These are phyloP conservation scores for Caenorhabditis imperialis DNA, from an alignment of 2,888 invertebrate genomes.

Conservation along the genomic window DNA sequence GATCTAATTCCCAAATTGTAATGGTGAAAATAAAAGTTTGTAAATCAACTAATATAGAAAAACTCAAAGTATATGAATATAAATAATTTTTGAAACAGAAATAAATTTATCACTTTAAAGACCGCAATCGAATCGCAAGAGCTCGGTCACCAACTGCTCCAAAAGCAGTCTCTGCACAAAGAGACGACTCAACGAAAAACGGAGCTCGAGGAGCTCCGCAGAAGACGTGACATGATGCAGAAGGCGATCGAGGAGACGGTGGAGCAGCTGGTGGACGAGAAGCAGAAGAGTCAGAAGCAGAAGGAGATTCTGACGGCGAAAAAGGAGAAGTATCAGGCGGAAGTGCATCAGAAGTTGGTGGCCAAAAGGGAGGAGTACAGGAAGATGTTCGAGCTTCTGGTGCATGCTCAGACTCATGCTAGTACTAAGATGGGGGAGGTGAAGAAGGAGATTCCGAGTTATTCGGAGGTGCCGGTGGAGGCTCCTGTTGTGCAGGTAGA, in stretches of 20 bases:
- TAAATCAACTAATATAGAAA: too few species aligned
- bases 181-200: slow-evolving; percentile 46
- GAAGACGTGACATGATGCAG: slow-evolving; percentile 52
- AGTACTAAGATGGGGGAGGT: slow-evolving; percentile 23
- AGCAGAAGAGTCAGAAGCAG: slow-evolving; percentile 56
- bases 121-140: slow-evolving; percentile 77
- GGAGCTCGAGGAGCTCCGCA: slow-evolving; percentile 71
- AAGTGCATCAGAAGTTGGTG: slow-evolving; percentile 21
- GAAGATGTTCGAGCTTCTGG: slow-evolving; percentile 46
- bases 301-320: slow-evolving; percentile 54
- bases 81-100: neutral
- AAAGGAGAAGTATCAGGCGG: slow-evolving; percentile 28
- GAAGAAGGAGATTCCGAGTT: neutral
- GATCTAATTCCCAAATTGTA: too few species aligned
- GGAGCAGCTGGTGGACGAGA: slow-evolving; percentile 51
- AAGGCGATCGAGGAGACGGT: slow-evolving; percentile 60
- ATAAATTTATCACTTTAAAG: slow-evolving; percentile 59
- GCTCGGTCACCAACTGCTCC: slow-evolving; percentile 74
- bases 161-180: slow-evolving; percentile 72
- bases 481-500: too few species aligned
- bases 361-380: slow-evolving; percentile 53
- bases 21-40: too few species aligned
- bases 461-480: too few species aligned
- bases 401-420: slow-evolving; percentile 52
- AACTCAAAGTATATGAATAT: neutral